phyloP scores from a whole-genome alignment of 2,888 invertebrate species.

The Petrolisthes manimaculis region DNA sequence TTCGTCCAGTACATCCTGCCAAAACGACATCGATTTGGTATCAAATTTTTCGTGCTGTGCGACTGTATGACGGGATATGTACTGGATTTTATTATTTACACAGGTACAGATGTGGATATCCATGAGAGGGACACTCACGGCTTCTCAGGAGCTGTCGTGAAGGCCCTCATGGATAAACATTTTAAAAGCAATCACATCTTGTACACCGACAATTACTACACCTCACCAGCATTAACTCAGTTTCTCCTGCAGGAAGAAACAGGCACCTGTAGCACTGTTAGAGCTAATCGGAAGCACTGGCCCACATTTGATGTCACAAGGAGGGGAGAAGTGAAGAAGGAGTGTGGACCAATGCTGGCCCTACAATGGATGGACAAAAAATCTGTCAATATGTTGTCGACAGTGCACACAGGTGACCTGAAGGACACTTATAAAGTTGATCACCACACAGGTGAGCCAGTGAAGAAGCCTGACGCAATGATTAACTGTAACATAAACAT shows the following conservation, averaged over 20 bases:
- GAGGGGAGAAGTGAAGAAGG: background rate
- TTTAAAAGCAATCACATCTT: background rate
- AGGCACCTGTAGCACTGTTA: slow-evolving; percentile 7
- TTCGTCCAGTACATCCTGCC: background rate
- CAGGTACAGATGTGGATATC: slow-evolving; percentile 23
- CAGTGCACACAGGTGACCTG: background rate
- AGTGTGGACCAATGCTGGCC: background rate
- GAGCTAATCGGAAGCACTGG: background rate
- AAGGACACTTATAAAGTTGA: background rate
- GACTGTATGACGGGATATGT: slow-evolving; percentile 16
- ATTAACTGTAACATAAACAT: slow-evolving; percentile 2
- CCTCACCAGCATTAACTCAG: background rate
- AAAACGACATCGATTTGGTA: background rate
- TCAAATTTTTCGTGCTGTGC: slow-evolving; percentile 7
- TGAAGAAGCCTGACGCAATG: slow-evolving; percentile 5
- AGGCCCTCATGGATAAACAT: slow-evolving; percentile 7
- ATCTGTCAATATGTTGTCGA: background rate
- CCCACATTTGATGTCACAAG: background rate
- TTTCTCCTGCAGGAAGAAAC: background rate
- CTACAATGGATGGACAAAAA: background rate
- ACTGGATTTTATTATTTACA: background rate
- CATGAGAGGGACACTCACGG: background rate
- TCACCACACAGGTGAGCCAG: background rate
- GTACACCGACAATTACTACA: slow-evolving; percentile 12
- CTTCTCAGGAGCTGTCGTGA: slow-evolving; percentile 20